Evolutionary conservation across 2,888 invertebrate species (phyloP), one percentile per base, ranked within the genome.

Genomic region (Bombylius discolor): DNA sequence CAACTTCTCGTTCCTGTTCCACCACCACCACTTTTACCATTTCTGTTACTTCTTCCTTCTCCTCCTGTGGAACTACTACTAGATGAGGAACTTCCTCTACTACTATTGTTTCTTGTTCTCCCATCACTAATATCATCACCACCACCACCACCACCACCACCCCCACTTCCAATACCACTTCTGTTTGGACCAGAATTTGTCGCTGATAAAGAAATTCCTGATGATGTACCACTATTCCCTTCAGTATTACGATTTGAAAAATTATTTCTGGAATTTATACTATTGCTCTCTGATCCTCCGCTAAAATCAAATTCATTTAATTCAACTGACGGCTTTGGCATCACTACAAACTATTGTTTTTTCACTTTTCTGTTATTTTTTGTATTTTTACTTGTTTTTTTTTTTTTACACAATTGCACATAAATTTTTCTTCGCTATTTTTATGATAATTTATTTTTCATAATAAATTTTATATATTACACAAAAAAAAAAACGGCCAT

Each of bases 271-370:
- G 72, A 68, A 60, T 65, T 63, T 58, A 67, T 64, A 64, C 71
- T 71, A 61, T 69, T 42, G 12, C 4, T 72, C 64, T 73, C 71
- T 39, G 72, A 72, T 61, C 65, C 71, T 55, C 72, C 73, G 63
- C 72, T 72, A 58, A 73, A 72, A 64, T 73, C 72, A 65, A 71
- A 72, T 58, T 73, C 72, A 64, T 73, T 73, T 55, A 72, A 71
- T 63, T 72, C 73, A 60, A 67, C 63, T 56, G 65, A 66, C 61
- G 67, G 62, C 62, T 68, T 68, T 58, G 68, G 64, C 67, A 67
- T 67, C 58, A 61, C 65, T 57, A 49, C 39, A 4, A 11, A 11
- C 23, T 23, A 23, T 23, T 23, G 23, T 23, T 23, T 23, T 23
- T 23, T 23, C 23, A 23, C 1, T 11, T 11, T 8, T 42, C 11